Evolutionary conservation across 2,888 invertebrate genomes (phyloP), one percentile per base, ranked within the genome.

Genomic region (Amiota mariae): DNA sequence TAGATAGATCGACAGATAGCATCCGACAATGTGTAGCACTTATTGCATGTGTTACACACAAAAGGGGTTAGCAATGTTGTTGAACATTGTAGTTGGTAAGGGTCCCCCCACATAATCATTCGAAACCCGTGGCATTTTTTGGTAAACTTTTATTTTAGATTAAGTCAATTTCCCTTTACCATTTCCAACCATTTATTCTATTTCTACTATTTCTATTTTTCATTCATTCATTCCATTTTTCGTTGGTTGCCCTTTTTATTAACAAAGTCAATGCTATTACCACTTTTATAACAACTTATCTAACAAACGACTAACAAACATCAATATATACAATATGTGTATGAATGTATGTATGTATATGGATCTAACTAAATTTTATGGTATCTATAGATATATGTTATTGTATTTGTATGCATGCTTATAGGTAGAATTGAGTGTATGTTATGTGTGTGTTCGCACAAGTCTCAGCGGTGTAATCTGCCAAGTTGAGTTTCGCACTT

Each of bases 131-230:
- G 18, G 56, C 70, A 13, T 8, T 70, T 73, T 73, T 71, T 78
- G 81, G 78, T 85, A 85, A 83, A 83, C 81, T 83, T 83, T 83
- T 83, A 83, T 83, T 83, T 84, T 83, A 85, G 85, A 83, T 83
- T 85, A 83, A 83, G 84, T 83, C 82, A 85, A 83, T 83, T 83
- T 85, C 77, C 78, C 82, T 72, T 76, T 72, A 70, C 81, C 75
- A 6, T 36, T 36, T 36, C 36, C 36, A 36, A 36, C 6, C 6
- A 36, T 6, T 36, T 36, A 36, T 6, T 4, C 36, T 36, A 36
- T 36, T 36, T 36, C 8, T 36, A 36, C 36, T 36, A 36, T 36
- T 36, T 36, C 36, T 36, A 36, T 36, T 36, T 36, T 36, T 36
- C 36, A 36, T 36, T 36, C 36, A 77, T 77, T 82, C 79, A 82